Conservation (phyloP, 1,140 invertebrate genomes). For the Papilio machaon region DNA sequence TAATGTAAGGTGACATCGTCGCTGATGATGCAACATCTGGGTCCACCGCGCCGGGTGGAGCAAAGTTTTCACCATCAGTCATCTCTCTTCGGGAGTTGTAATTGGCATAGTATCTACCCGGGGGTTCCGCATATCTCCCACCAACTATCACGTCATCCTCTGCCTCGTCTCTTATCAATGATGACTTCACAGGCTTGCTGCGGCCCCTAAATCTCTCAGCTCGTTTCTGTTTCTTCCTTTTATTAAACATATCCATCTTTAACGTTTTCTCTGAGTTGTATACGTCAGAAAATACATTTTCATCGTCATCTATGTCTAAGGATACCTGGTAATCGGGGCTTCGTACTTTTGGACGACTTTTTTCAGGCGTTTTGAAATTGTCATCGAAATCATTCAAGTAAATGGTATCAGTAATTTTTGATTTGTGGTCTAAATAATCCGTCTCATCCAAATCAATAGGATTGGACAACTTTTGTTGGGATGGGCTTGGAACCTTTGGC, state of each 20-base stretch:
- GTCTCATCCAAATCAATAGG: slow-evolving; percentile 42
- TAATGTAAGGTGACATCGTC: slow-evolving; percentile 71
- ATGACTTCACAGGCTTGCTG: slow-evolving; percentile 6
- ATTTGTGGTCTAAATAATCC: slow-evolving; percentile 47
- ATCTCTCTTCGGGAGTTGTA: slow-evolving; percentile 49
- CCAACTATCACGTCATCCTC: slow-evolving; percentile 72
- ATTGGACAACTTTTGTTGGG: slow-evolving; percentile 44
- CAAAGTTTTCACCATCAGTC: slow-evolving; percentile 55
- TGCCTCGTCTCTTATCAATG: slow-evolving; percentile 36
- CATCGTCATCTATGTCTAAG: not conserved
- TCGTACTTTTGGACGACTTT: slow-evolving; percentile 49
- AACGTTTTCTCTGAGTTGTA: slow-evolving; percentile 6
- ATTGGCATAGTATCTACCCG: slow-evolving; percentile 64
- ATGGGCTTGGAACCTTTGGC: slow-evolving; percentile 42
- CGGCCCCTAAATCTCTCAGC: slow-evolving; percentile 26
- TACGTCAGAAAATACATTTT: not conserved
- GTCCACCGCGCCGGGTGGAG: slow-evolving; percentile 50
- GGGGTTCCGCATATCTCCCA: slow-evolving; percentile 77
- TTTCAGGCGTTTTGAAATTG: slow-evolving; percentile 52
- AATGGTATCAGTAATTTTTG: slow-evolving; percentile 46
- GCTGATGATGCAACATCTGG: slow-evolving; percentile 58
- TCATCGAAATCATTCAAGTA: slow-evolving; percentile 49
- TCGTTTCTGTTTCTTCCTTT: slow-evolving; percentile 32
- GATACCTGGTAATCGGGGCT: slow-evolving; percentile 41
- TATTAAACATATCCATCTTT: slow-evolving; percentile 17